phyloP scores from a whole-genome alignment of 2,888 invertebrate genomes.

The Diaprepes abbreviatus region DNA sequence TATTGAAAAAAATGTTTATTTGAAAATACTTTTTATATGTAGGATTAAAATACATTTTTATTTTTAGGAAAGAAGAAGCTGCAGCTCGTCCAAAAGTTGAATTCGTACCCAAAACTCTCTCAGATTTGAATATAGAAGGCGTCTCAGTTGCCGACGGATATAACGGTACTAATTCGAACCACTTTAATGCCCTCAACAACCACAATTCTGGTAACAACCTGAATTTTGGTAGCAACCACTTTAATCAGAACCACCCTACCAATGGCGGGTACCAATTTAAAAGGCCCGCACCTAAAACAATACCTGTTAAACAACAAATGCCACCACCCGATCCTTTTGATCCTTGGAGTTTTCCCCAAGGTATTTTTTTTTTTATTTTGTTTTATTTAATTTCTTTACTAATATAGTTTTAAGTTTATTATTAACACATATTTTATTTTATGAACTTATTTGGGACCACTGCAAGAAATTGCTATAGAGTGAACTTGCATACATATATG shows the following conservation, averaged over 20 bases:
- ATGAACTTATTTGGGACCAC: no score
- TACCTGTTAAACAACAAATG: conserved; percentile 65
- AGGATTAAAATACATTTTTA: conserved; percentile 6
- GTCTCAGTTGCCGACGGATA: conserved; percentile 71
- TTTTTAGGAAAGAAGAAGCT: conserved; percentile 87
- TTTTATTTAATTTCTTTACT: conserved; percentile 58
- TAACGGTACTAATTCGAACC: conserved; percentile 73
- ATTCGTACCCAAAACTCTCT: conserved; percentile 91
- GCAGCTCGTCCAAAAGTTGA: conserved; percentile 90
- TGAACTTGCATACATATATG: no score
- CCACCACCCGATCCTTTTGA: conserved; percentile 69
- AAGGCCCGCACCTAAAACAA: conserved; percentile 59
- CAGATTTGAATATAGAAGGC: conserved; percentile 88
- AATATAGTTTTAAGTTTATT: conserved; percentile 59
- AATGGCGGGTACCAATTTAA: conserved; percentile 57
- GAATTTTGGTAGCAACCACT: conserved; percentile 51
- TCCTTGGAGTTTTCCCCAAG: conserved; percentile 74
- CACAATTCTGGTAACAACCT: conserved; percentile 53
- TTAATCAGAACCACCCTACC: conserved; percentile 41
- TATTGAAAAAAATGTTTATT: no score
- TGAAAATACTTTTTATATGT: no score
- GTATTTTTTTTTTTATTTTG: conserved; percentile 67
- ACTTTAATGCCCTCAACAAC: conserved; percentile 51
- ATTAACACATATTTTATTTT: no score
- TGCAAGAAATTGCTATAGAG: no score